Base-by-base conservation (phyloP, 2,888 invertebrate species). In the Agrotis puta region DNA sequence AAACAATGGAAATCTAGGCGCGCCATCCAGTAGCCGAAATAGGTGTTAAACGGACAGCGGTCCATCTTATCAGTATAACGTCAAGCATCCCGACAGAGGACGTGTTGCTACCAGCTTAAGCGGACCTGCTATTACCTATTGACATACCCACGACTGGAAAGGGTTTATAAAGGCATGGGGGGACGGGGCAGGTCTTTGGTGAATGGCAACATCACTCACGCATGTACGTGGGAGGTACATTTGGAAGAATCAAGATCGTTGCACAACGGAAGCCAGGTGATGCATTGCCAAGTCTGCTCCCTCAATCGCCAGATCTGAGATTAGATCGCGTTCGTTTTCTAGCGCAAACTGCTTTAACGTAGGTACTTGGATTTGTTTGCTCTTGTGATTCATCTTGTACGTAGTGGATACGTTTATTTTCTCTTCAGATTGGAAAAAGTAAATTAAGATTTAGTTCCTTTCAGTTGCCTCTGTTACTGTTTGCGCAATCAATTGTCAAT, bases 261-360 rank as follows among this genome's bases (percentile, higher is more conserved):
- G 93, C 86, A 85, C 93, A 94, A 92, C 94, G 95, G 94, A 95
- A 95, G 95, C 93, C 89, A 92, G 92, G 94, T 95, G 94, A 95
- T 95, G 94, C 94, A 95, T 95, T 92, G 92, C 93, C 85, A 88
- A 91, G 89, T 89, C 86, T 89, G 88, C 87, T 91, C 90, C 88
- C 90, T 93, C 94, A 92, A 94, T 94, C 92, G 92, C 89, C 81
- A 88, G 91, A 91, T 91, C 80, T 81, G 84, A 94, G 95, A 95
- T 95, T 92, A 92, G 89, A 95, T 94, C 93, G 88, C 82, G 82
- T 91, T 92, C 88, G 89, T 90, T 93, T 92, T 93, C 91, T 86
- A 92, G 88, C 90, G 88, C 90, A 91, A 94, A 92, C 91, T 91
- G 90, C 88, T 91, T 88, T 88, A 88, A 88, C 87, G 85, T 89